Evolutionary conservation across 1,140 invertebrate species (phyloP).

Genomic region (Cotesia vestalis): DNA sequence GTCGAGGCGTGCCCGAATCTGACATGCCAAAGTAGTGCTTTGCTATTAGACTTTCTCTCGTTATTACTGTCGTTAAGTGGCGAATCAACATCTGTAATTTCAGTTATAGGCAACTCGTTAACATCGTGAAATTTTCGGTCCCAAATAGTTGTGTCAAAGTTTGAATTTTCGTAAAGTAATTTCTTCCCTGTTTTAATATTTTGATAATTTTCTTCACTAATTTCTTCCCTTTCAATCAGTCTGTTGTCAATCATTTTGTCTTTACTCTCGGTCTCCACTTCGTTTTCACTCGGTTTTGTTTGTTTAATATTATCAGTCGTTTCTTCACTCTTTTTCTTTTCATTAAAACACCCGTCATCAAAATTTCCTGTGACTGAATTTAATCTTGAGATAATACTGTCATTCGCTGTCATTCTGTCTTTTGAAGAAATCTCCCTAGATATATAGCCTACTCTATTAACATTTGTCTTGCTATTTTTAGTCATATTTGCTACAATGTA

Average conservation of each 20-base stretch:
- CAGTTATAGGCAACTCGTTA: too few relatives aligned
- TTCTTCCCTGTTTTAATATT: constrained; percentile 21
- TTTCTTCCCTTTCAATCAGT: constrained; percentile 5
- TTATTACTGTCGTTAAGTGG: too few relatives aligned
- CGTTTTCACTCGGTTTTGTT: background rate
- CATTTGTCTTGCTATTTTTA: background rate
- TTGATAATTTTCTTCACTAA: constrained; percentile 11
- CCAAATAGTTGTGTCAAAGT: constrained; percentile 40
- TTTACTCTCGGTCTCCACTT: background rate
- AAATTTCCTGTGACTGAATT: too few relatives aligned
- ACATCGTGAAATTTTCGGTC: too few relatives aligned
- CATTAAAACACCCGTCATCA: too few relatives aligned
- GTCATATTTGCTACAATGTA: constrained; percentile 26
- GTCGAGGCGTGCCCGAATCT: too few relatives aligned
- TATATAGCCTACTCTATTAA: background rate
- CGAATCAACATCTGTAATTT: too few relatives aligned
- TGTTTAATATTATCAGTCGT: background rate
- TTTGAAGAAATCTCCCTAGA: background rate
- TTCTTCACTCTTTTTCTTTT: too few relatives aligned
- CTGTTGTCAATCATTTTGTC: constrained; percentile 2
- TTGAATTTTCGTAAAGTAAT: constrained; percentile 31
- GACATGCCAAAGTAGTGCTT: too few relatives aligned
- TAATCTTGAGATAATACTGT: background rate
- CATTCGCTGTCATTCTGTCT: background rate
- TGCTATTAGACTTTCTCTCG: too few relatives aligned